Conservation (phyloP, 1,140 invertebrate species). For the Amyelois transitella region DNA sequence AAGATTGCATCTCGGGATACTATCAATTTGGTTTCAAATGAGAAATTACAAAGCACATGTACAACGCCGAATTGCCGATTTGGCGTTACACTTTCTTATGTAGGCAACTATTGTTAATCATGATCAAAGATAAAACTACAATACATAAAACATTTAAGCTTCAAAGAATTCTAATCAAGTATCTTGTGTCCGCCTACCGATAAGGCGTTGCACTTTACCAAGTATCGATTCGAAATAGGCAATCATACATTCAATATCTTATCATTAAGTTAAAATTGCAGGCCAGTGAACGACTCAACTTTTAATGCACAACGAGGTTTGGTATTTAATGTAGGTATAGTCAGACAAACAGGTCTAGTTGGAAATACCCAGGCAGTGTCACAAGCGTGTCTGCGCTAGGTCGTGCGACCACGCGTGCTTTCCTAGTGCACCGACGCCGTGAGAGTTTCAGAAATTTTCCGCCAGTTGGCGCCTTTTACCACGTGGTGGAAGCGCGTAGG, state of each 20-base stretch:
- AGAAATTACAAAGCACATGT: too few species aligned
- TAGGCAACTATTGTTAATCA: too few species aligned
- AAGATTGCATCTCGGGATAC: too few species aligned
- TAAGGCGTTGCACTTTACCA: too few species aligned
- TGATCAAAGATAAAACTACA: too few species aligned
- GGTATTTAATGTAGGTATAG: neutral
- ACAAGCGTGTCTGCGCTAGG: neutral
- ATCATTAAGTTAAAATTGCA: neutral
- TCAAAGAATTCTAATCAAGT: too few species aligned
- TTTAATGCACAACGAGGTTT: neutral
- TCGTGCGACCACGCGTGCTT: neutral
- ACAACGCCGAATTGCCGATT: too few species aligned
- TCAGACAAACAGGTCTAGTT: neutral
- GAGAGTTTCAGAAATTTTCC: neutral
- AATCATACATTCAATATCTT: neutral
- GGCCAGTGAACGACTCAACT: neutral
- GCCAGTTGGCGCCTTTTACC: neutral
- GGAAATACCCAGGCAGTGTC: neutral
- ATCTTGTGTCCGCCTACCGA: too few species aligned
- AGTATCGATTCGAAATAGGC: too few species aligned
- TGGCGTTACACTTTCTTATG: too few species aligned
- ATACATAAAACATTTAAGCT: too few species aligned
- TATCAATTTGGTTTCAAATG: too few species aligned
- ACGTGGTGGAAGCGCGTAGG: neutral
- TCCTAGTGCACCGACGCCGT: neutral